Conservation (phyloP, 2,113 vertebrate species). For the Psilopsiagon aymara region DNA sequence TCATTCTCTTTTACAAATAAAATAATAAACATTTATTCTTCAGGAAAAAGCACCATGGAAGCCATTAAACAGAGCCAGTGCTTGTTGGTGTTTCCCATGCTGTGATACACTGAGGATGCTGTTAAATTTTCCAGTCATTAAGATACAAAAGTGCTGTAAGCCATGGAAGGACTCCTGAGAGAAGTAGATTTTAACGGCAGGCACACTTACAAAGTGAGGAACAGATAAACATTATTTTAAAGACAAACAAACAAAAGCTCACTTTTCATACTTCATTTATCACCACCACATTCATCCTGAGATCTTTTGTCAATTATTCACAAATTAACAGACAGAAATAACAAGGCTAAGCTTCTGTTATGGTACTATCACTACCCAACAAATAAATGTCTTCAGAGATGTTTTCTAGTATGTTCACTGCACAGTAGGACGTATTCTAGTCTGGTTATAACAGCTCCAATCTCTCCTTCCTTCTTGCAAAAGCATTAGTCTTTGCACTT, state of each 20-base stretch:
- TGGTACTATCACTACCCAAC: not conserved
- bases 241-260: not conserved
- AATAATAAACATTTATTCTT: not conserved
- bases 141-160: not conserved
- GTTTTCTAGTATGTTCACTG: not conserved
- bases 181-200: not conserved
- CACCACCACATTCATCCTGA: not conserved
- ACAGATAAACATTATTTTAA: not conserved
- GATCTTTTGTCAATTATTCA: not conserved
- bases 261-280: not conserved
- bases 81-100: not conserved
- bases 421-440: not conserved
- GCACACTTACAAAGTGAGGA: not conserved
- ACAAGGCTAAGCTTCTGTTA: not conserved
- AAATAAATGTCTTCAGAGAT: not conserved
- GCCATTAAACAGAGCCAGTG: not conserved
- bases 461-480: not conserved
- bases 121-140: not conserved
- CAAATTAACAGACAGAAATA: not conserved
- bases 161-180: not conserved
- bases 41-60: not conserved
- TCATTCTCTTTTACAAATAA: not conserved
- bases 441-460: not conserved
- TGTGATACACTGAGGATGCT: not conserved
- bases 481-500: not conserved